Evolutionary conservation across 2,797 vertebrate genomes (phyloP).

Genomic region (Oreochromis grahami): DNA sequence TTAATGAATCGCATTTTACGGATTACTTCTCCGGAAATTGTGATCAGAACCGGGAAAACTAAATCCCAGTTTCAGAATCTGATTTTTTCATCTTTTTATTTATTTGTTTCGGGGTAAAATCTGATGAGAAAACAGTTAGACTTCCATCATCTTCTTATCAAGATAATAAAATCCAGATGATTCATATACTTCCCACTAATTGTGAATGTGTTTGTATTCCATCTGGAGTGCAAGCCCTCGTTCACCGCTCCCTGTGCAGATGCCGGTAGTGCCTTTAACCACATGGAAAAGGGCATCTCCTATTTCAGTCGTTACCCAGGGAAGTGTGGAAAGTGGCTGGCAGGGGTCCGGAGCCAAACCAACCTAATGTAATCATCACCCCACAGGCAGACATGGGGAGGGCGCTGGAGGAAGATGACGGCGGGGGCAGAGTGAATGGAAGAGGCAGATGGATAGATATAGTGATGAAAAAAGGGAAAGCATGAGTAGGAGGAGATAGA

Average conservation of each 20-base stretch:
- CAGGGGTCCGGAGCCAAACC: constrained; percentile 49
- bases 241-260: constrained; percentile 39
- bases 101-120: not conserved
- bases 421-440: not conserved
- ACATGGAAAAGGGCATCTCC: constrained; percentile 60
- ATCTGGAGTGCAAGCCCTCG: constrained; percentile 18
- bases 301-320: constrained; percentile 66
- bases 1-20: not conserved
- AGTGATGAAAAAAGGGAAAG: not conserved
- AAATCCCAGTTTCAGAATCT: not conserved
- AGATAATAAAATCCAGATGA: constrained; percentile 11
- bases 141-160: not conserved
- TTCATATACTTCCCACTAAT: not conserved
- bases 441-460: not conserved
- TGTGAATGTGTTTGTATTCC: constrained; percentile 13
- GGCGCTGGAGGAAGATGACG: not conserved
- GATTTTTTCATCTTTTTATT: not conserved
- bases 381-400: constrained; percentile 31
- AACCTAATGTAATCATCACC: constrained; percentile 62
- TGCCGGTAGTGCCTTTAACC: constrained; percentile 59
- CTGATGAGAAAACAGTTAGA: not conserved
- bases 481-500: not conserved
- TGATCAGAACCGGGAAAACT: not conserved
- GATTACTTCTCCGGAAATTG: not conserved
- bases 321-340: constrained; percentile 59